Base-by-base conservation (phyloP, 1,140 invertebrate genomes). In the Lucilia cuprina region DNA sequence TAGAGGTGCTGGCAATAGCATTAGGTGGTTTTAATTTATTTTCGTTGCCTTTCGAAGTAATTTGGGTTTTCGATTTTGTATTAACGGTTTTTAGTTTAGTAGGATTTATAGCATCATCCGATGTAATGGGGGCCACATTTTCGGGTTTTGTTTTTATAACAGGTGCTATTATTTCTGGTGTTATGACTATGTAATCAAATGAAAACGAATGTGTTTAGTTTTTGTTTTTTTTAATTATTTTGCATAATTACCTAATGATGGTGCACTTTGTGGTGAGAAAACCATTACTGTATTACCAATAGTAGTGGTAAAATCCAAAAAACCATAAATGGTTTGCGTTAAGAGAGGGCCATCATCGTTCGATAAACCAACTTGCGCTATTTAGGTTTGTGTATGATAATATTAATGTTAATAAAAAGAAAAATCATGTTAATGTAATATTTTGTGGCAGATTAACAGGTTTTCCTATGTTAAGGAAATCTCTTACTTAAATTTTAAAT, bases 241-340 rank as follows among this genome's bases (percentile, higher is more conserved):
- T 19, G 8, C 2, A 25, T 70, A 21, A 21, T 12, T 70, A 70
- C 65, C 65, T 70, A 70, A 70, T 21, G 85, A 78, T 19, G 90
- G 89, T 49, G 90, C 86, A 77, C 90, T 91, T 86, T 91, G 88
- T 12, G 96, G 96, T 12, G 95, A 95, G 89, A 97, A 97, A 75
- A 97, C 93, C 87, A 97, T 97, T 4, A 97, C 95, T 8, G 97
- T 98, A 86, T 97, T 96, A 78, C 96, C 97, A 86, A 98, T 97
- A 7, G 96, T 96, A 0, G 97, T 98, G 2, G 96, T 97, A 88
- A 98, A 98, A 91, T 98, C 96, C 83, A 97, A 95, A 92, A 98
- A 98, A 75, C 97, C 97, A 85, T 91, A 91, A 82, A 91, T 89
- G 35, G 90, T 91, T 87, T 91, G 90, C 8, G 90, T 91, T 25